A percentile compares a stretch with the other conserved stretches of the same genome.
phyloP scores from a whole-genome alignment of 1,140 invertebrate genomes.

The Propsilocerus akamusi region DNA sequence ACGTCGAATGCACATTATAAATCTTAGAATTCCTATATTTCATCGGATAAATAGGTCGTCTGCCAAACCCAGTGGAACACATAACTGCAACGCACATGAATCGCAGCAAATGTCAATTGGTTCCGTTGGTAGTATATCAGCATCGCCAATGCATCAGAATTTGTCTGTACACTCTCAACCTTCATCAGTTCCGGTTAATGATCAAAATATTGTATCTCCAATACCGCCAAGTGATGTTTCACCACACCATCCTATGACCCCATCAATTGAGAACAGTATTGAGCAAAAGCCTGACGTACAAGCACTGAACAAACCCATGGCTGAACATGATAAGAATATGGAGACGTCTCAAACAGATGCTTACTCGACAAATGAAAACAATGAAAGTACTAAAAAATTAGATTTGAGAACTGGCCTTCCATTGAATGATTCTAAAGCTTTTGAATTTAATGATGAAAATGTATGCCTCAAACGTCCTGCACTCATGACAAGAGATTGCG shows the following conservation, averaged over 20 bases:
- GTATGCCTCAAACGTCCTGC: slow-evolving; percentile 43
- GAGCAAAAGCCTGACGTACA: background rate
- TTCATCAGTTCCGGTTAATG: background rate
- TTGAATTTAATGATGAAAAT: background rate
- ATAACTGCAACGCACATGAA: background rate
- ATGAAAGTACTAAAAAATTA: no score
- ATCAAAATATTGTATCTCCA: background rate
- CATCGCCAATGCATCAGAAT: background rate
- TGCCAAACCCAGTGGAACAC: background rate
- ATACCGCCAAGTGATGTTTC: background rate
- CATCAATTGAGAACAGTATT: background rate
- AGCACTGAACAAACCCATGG: no score
- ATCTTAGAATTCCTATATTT: no score
- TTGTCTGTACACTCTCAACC: background rate
- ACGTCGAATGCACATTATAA: no score
- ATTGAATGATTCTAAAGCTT: background rate
- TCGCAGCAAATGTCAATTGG: background rate
- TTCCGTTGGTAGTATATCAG: background rate
- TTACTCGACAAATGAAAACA: no score
- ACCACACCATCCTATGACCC: background rate
- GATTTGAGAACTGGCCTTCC: no score
- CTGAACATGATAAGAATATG: no score
- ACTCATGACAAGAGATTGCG: slow-evolving; percentile 49
- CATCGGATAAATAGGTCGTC: background rate
- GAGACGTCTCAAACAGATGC: no score